These are phyloP conservation scores for Pseudomyrmex dendroicus DNA, from an alignment of 1,140 invertebrate species.

Conservation along the genomic window DNA sequence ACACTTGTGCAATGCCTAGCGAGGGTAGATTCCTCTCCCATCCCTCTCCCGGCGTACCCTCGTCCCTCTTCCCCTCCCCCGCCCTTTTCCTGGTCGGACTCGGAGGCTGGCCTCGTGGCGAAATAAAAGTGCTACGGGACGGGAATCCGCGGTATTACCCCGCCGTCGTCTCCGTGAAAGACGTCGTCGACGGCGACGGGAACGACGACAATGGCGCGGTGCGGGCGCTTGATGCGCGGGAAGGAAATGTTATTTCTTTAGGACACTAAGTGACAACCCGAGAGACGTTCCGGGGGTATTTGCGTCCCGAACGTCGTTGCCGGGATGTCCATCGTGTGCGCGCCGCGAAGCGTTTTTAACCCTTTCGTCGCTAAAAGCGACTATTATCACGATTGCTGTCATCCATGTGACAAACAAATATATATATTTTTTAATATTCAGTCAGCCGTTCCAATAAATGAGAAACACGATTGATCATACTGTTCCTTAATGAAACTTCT, in stretches of 20 bases:
- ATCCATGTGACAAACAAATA: too few relatives aligned
- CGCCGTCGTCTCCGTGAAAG: conserved; percentile 47
- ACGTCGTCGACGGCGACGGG: conserved; percentile 48
- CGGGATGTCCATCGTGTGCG: conserved; percentile 44
- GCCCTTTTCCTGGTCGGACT: conserved; percentile 41
- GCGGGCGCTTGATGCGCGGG: conserved; percentile 60
- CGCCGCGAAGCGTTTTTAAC: conserved; percentile 36
- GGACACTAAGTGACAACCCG: conserved; percentile 78
- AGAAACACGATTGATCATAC: neutral
- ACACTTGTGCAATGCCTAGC: conserved; percentile 77
- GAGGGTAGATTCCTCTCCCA: conserved; percentile 63
- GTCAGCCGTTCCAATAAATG: too few relatives aligned
- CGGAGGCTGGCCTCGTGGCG: conserved; percentile 68
- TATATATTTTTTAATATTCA: too few relatives aligned
- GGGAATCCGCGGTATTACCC: conserved; percentile 65
- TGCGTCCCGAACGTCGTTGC: conserved; percentile 40
- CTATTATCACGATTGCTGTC: too few relatives aligned
- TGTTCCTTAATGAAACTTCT: too few relatives aligned
- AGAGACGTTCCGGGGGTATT: conserved; percentile 76
- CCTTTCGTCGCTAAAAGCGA: too few relatives aligned
- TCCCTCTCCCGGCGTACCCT: neutral
- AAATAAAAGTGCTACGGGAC: conserved; percentile 74
- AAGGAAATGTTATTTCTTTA: conserved; percentile 73
- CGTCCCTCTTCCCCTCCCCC: neutral
- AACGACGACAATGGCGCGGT: conserved; percentile 66